Conservation (phyloP, 2,888 invertebrate genomes). For the Chromoteleia sp. region DNA sequence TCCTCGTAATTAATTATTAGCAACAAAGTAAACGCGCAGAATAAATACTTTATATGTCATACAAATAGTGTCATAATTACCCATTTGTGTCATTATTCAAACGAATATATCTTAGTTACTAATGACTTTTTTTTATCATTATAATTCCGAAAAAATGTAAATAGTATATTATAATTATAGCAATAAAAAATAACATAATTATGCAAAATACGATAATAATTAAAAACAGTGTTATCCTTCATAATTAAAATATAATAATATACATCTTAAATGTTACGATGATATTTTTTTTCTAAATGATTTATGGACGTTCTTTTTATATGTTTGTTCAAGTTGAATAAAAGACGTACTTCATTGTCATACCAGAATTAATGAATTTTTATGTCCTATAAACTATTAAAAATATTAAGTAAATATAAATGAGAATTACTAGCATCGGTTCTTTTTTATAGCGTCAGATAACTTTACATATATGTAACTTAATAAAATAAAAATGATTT, state of each 20-base stretch:
- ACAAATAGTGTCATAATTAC: background rate
- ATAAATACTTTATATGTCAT: background rate
- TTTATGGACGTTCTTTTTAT: conserved; percentile 9
- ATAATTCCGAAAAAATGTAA: background rate
- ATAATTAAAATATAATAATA: background rate
- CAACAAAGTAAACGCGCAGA: no score
- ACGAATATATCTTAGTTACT: background rate
- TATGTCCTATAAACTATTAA: background rate
- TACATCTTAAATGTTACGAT: background rate
- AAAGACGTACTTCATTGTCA: background rate
- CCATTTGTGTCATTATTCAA: background rate
- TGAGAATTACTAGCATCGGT: background rate
- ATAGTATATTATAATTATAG: background rate
- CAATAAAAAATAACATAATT: background rate
- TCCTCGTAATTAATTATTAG: no score
- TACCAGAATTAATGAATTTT: conserved; percentile 11
- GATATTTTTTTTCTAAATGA: conserved; percentile 1
- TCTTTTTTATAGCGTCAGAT: background rate
- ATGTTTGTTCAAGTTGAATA: background rate
- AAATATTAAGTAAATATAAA: conserved; percentile 3
- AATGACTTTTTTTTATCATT: background rate
- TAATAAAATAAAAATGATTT: conserved; percentile 21
- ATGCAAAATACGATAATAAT: background rate
- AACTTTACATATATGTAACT: background rate
- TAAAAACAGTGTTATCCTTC: background rate